These are phyloP conservation scores for Rachycentron canadum DNA, from an alignment of 2,797 vertebrate species.

Conservation along the genomic window DNA sequence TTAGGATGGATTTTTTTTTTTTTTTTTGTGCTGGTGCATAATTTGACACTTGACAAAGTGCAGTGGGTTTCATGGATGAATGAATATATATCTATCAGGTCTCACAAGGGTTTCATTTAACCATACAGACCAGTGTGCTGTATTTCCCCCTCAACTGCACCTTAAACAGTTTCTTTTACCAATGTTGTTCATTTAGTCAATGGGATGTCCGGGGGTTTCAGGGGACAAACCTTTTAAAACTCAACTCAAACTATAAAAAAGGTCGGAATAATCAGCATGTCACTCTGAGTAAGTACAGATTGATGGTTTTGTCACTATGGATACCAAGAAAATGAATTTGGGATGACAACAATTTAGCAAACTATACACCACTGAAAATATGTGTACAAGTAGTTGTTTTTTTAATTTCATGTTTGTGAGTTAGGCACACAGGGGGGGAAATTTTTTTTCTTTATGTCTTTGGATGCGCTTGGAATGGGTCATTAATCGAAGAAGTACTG, in stretches of 20 bases:
- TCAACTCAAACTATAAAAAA: neutral
- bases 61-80: conserved; percentile 68
- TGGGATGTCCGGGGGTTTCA: neutral
- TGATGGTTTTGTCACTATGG: conserved; percentile 3
- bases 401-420: conserved; percentile 34
- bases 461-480: conserved; percentile 79
- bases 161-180: conserved; percentile 32
- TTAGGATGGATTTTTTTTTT: conserved; percentile 47
- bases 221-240: neutral
- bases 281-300: conserved; percentile 1
- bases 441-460: conserved; percentile 62
- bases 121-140: conserved; percentile 30
- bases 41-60: conserved; percentile 82
- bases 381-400: conserved; percentile 68
- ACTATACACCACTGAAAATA: conserved; percentile 67
- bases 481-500: conserved; percentile 84
- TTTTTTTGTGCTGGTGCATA: conserved; percentile 48
- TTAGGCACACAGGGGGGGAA: conserved; percentile 61
- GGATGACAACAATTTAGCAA: conserved; percentile 26
- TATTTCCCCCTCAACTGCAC: conserved; percentile 30
- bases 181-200: conserved; percentile 3
- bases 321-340: conserved; percentile 29
- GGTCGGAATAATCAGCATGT: neutral
- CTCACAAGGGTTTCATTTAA: conserved; percentile 58
- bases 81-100: conserved; percentile 66